These are phyloP conservation scores for Ditylenchus dipsaci DNA, from an alignment of 1,140 invertebrate species.

Conservation along the genomic window DNA sequence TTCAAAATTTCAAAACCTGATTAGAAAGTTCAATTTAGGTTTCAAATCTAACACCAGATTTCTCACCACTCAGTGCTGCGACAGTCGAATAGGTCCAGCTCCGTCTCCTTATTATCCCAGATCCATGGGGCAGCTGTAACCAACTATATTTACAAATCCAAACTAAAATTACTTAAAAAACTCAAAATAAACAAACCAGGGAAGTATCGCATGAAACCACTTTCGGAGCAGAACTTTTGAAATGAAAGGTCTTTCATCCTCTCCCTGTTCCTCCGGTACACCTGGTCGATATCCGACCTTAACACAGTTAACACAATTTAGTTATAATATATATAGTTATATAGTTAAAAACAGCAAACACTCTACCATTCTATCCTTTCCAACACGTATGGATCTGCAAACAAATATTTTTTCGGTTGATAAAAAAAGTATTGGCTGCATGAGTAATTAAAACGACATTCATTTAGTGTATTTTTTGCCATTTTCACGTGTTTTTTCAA, in stretches of 20 bases:
- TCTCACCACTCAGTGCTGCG: conserved; percentile 36
- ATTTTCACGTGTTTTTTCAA: too few species aligned
- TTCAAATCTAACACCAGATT: background rate
- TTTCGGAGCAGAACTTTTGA: conserved; percentile 56
- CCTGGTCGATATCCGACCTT: conserved; percentile 53
- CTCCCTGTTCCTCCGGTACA: conserved; percentile 55
- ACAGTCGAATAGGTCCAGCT: conserved; percentile 56
- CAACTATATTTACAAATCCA: background rate
- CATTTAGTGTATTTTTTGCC: too few species aligned
- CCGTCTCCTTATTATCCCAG: conserved; percentile 43
- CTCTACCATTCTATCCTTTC: conserved; percentile 45
- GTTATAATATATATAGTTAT: too few species aligned
- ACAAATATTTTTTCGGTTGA: conserved; percentile 10
- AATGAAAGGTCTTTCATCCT: conserved; percentile 54
- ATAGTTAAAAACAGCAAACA: too few species aligned
- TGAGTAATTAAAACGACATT: background rate
- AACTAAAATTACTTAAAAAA: background rate
- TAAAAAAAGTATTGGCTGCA: background rate
- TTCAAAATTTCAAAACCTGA: too few species aligned
- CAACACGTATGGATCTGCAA: conserved; percentile 49
- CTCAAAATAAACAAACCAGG: conserved; percentile 28
- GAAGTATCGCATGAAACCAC: conserved; percentile 56
- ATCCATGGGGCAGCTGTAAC: conserved; percentile 52
- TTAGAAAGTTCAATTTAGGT: too few species aligned
- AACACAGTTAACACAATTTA: too few species aligned